Evolutionary conservation across 2,113 vertebrate species (phyloP).

Genomic region (Coregonus clupeaformis): DNA sequence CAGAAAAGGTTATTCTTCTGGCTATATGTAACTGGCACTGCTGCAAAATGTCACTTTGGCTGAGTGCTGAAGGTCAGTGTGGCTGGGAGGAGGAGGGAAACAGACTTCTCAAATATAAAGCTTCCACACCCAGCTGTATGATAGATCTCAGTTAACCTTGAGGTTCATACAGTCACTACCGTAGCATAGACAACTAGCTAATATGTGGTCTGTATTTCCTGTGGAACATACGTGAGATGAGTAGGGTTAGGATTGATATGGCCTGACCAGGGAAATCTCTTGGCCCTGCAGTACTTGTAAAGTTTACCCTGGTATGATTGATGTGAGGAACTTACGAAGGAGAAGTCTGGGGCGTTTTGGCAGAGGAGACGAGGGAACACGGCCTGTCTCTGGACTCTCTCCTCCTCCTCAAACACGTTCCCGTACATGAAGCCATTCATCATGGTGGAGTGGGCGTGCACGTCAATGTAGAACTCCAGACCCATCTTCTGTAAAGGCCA

Average conservation of each 20-base stretch:
- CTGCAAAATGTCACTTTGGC: slow-evolving; percentile 69
- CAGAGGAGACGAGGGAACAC: slow-evolving; percentile 93
- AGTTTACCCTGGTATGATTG: too few species aligned
- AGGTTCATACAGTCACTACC: too few species aligned
- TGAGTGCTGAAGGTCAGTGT: slow-evolving; percentile 65
- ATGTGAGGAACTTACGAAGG: slow-evolving; percentile 80
- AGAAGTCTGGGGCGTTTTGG: slow-evolving; percentile 95
- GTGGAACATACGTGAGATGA: too few species aligned
- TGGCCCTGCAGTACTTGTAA: too few species aligned
- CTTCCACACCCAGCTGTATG: too few species aligned
- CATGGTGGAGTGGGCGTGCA: slow-evolving; percentile 98
- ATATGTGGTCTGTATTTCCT: too few species aligned
- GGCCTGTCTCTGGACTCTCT: slow-evolving; percentile 90
- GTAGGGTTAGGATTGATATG: too few species aligned
- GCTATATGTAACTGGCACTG: slow-evolving; percentile 62
- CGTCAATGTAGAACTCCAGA: slow-evolving; percentile 98
- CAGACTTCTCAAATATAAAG: too few species aligned
- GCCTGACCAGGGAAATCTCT: too few species aligned
- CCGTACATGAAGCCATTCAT: slow-evolving; percentile 99
- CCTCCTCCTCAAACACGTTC: slow-evolving; percentile 96
- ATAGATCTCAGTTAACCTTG: too few species aligned
- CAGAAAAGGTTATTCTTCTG: slow-evolving; percentile 73
- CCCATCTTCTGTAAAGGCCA: slow-evolving; percentile 82
- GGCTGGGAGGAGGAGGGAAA: slow-evolving; percentile 39
- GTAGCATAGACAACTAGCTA: too few species aligned